Evolutionary conservation across 1,140 invertebrate species (phyloP).

Genomic region (Reticulitermes speratus): DNA sequence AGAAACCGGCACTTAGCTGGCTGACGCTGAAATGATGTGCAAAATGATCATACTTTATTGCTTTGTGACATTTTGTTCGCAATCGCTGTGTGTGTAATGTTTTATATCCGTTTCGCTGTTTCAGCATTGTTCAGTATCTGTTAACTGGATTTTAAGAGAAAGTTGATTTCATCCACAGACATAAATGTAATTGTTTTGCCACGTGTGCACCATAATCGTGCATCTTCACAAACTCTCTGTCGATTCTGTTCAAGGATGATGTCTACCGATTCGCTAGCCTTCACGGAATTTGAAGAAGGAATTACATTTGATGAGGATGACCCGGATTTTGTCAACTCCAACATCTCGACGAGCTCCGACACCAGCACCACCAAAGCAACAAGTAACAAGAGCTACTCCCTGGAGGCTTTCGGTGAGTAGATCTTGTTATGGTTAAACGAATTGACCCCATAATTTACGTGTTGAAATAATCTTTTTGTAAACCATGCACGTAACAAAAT

Average conservation of each 20-base stretch:
- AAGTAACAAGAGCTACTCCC: neutral
- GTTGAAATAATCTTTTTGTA: no score
- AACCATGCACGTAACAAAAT: no score
- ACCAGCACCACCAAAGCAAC: neutral
- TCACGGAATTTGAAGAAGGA: conserved; percentile 45
- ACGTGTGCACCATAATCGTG: neutral
- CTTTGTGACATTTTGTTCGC: no score
- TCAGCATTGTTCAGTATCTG: neutral
- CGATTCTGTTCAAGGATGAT: neutral
- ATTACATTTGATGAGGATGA: conserved; percentile 43
- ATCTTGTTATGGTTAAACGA: neutral
- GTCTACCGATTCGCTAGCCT: conserved; percentile 31
- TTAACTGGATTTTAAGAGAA: neutral
- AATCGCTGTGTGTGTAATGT: no score
- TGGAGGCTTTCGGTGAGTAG: neutral
- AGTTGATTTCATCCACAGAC: neutral
- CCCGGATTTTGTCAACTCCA: conserved; percentile 41
- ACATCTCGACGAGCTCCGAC: neutral
- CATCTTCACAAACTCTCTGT: neutral
- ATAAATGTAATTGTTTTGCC: neutral
- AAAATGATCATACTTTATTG: no score
- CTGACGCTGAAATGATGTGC: no score
- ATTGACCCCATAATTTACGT: no score
- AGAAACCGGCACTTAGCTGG: no score
- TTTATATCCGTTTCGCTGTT: neutral